Conservation (phyloP, 2,113 vertebrate species). For the Panthera tigris region DNA sequence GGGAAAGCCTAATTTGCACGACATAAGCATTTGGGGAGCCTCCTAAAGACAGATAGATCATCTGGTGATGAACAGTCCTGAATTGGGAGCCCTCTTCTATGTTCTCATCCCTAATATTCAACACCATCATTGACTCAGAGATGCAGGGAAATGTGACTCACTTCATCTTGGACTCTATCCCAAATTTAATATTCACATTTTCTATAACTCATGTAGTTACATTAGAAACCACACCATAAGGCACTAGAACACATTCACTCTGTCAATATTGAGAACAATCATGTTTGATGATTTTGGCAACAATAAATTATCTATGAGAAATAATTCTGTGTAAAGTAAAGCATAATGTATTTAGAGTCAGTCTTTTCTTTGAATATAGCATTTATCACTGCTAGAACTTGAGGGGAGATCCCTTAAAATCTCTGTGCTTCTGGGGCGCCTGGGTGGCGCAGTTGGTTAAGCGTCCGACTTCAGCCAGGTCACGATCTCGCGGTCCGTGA, state of each 20-base stretch:
- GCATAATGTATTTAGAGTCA: background rate
- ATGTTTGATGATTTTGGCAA: background rate
- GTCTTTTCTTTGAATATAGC: background rate
- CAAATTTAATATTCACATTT: background rate
- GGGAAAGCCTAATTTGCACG: background rate
- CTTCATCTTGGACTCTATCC: background rate
- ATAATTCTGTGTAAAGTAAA: background rate
- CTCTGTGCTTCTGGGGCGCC: background rate
- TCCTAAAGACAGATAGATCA: background rate
- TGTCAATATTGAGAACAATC: background rate
- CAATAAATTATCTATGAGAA: background rate
- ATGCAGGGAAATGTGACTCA: background rate
- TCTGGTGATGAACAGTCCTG: background rate
- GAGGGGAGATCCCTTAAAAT: background rate
- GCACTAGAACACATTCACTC: background rate
- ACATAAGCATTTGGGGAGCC: background rate
- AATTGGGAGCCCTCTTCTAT: background rate
- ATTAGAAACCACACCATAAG: background rate
- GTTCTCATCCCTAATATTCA: background rate
- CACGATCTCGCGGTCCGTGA: too few species aligned
- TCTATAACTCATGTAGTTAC: background rate
- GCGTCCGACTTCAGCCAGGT: too few species aligned
- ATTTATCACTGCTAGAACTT: background rate
- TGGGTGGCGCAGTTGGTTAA: too few species aligned
- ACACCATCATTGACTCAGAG: background rate